These are phyloP conservation scores for Dendrocincla tyrannina DNA, from an alignment of 2,797 vertebrate species.

Conservation along the genomic window DNA sequence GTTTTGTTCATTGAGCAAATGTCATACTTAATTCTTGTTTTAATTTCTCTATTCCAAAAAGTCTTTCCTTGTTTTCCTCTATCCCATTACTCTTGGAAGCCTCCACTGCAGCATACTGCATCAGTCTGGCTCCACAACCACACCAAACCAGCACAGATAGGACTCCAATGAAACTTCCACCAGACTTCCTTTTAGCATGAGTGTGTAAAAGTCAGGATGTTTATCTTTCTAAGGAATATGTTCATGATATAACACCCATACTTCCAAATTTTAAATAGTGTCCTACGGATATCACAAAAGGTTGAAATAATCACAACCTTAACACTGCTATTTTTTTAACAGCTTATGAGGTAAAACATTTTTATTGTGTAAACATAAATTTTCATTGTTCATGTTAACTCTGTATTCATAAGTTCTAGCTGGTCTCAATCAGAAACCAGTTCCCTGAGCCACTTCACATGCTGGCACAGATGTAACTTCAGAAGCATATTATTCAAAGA, in stretches of 20 bases:
- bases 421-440: background rate
- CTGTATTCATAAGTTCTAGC: background rate
- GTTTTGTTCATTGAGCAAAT: background rate
- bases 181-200: background rate
- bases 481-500: background rate
- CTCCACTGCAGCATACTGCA: background rate
- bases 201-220: background rate
- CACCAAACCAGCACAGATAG: background rate
- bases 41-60: background rate
- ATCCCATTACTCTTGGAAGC: background rate
- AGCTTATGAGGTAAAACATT: background rate
- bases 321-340: accelerated
- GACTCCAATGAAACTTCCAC: background rate
- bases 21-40: background rate
- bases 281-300: background rate
- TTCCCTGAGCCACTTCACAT: background rate
- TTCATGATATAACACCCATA: background rate
- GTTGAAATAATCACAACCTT: background rate
- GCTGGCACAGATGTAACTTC: background rate
- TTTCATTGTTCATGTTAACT: background rate
- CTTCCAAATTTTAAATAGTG: background rate
- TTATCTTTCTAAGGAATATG: background rate
- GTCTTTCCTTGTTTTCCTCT: background rate
- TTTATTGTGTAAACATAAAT: background rate
- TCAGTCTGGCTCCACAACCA: background rate